Evolutionary conservation across 2,797 vertebrate genomes (phyloP), one percentile per base, ranked within the genome.

Genomic region (Cyclura pinguis): DNA sequence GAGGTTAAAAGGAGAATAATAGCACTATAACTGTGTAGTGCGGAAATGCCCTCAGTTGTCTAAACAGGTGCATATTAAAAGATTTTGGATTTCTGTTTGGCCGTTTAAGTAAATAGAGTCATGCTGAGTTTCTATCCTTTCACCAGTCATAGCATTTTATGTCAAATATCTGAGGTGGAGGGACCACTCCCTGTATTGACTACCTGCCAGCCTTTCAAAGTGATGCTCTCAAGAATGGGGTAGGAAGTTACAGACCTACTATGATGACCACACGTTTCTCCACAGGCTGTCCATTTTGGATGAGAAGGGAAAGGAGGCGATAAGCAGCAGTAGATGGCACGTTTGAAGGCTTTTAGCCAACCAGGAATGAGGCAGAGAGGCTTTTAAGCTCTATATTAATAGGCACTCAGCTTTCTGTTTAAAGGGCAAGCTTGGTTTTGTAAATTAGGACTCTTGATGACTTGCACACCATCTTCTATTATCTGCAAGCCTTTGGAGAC

Each of bases 371-470:
- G 35, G 62, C 64, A 38, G 64, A 73, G 35, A 55, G 35, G 24
- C 78, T 73, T 88, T 78, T 72, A 81, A 67, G 64, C 50, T 18
- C 78, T 42, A 78, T 81, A 81, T 81, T 88, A 81, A 88, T 72
- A 88, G n/a, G n/a, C 64, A 81, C 78, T 78, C 52, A 52, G 50
- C 22, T 81, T 72, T 72, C 47, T 72, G 59, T 88, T 62, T 78
- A 62, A 77, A 87, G 29, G 57, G 64, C 12, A 77, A 47, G 18
- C 74, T 78, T 47, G 55, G 16, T 64, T 59, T 64, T 87, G 85
- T 78, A 78, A 78, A 78, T 47, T 76, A 57, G 24, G 50, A 50
- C 14, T 72, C 67, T 73, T 88, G 82, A 88, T 88, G 47, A 57
- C 64, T 55, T 74, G 22, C n/a, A 62, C 59, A 42, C 50, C 77